Conservation (phyloP, 2,113 vertebrate species). For the Engraulis encrasicolus region DNA sequence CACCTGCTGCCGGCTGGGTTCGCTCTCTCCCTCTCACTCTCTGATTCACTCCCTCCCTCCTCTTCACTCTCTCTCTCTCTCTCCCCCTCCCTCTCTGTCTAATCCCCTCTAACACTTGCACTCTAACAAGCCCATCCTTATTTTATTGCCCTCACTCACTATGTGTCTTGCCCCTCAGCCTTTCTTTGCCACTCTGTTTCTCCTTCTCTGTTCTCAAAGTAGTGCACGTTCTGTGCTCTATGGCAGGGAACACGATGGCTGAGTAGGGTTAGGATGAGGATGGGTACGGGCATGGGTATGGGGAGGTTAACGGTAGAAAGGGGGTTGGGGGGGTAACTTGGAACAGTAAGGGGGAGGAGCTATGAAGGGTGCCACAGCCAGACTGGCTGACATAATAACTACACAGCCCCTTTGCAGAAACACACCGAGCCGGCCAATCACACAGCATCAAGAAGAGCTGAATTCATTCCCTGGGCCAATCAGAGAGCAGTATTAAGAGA, state of each 20-base stretch:
- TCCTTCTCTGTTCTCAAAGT: slow-evolving; percentile 44
- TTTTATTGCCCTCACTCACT: neutral
- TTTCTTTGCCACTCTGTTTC: neutral
- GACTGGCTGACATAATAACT: slow-evolving; percentile 53
- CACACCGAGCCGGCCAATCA: slow-evolving; percentile 50
- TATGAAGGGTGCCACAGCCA: slow-evolving; percentile 47
- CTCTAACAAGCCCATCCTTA: neutral
- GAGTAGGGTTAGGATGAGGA: too few species aligned
- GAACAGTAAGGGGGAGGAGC: neutral
- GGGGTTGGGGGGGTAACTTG: slow-evolving; percentile 39
- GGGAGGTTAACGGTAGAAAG: slow-evolving; percentile 54
- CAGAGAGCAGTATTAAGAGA: neutral
- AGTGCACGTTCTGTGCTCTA: slow-evolving; percentile 50
- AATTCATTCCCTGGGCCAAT: neutral
- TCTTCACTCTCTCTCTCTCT: slow-evolving; percentile 50
- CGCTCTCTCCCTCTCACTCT: slow-evolving; percentile 42
- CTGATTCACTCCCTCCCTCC: slow-evolving; percentile 6
- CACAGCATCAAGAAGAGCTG: slow-evolving; percentile 24
- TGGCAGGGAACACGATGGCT: slow-evolving; percentile 21
- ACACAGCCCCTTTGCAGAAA: slow-evolving; percentile 50
- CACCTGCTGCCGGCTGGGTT: slow-evolving; percentile 67
- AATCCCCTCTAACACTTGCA: neutral
- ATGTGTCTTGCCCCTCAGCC: neutral
- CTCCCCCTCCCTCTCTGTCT: slow-evolving; percentile 55
- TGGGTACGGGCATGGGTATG: neutral